These are phyloP conservation scores for Anolis carolinensis DNA, from an alignment of 2,113 vertebrate genomes.

Conservation along the genomic window DNA sequence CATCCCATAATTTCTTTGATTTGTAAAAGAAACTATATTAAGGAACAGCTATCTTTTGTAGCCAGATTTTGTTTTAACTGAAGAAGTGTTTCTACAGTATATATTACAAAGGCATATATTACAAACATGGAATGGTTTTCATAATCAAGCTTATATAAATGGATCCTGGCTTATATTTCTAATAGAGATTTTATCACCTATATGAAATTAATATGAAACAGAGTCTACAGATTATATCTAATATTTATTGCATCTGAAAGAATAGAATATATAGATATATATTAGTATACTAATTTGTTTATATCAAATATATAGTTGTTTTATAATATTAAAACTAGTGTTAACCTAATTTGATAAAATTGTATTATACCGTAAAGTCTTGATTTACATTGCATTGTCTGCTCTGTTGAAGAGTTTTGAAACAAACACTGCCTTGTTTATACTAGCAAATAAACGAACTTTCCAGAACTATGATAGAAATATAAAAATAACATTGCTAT, in stretches of 20 bases:
- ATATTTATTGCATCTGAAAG: conserved; percentile 69
- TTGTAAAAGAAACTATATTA: conserved; percentile 3
- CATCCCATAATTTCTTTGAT: too few relatives aligned
- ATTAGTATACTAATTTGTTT: conserved; percentile 48
- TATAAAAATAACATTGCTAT: neutral
- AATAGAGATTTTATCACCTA: conserved; percentile 59
- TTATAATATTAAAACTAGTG: neutral
- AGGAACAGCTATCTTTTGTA: conserved; percentile 11
- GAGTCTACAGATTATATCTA: conserved; percentile 68
- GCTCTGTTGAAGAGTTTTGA: conserved; percentile 36
- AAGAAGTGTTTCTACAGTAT: conserved; percentile 39
- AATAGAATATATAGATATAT: conserved; percentile 51
- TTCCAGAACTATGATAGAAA: neutral
- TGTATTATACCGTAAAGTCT: neutral
- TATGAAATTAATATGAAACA: conserved; percentile 59
- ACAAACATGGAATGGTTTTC: conserved; percentile 49
- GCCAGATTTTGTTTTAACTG: conserved; percentile 33
- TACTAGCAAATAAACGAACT: neutral
- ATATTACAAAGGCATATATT: conserved; percentile 7
- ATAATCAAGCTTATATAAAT: conserved; percentile 45
- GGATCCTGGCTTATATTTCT: conserved; percentile 63
- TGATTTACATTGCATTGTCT: conserved; percentile 19
- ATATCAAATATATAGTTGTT: conserved; percentile 26
- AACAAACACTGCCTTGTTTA: conserved; percentile 28
- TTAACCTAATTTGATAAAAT: conserved; percentile 32